Evolutionary conservation across 30 jellyfish, hydroid and myxozoan genomes (phyloP).

Genomic region (Turritopsis dohrnii): DNA sequence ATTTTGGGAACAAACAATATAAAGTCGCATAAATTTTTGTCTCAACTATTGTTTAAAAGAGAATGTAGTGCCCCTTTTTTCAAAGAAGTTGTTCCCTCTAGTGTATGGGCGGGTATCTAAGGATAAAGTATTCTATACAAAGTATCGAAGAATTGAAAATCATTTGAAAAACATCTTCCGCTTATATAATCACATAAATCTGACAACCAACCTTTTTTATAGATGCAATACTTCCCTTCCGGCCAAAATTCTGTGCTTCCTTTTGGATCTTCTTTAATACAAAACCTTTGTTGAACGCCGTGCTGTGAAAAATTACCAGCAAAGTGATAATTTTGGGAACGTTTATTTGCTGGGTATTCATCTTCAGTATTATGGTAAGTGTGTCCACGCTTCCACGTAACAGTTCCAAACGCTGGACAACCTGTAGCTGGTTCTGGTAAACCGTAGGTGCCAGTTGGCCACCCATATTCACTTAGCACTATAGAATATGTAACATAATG

Average conservation of each 20-base stretch:
- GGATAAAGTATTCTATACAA: no score
- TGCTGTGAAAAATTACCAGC: slow-evolving; percentile 99
- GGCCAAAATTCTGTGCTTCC: slow-evolving; percentile 94
- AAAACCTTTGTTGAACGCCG: slow-evolving; percentile 94
- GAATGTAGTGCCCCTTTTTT: no score
- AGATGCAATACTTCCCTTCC: slow-evolving; percentile 89
- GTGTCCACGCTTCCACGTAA: slow-evolving; percentile 79
- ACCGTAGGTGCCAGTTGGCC: slow-evolving; percentile 99
- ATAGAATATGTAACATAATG: no score
- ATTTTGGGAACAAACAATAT: no score
- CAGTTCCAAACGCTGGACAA: slow-evolving; percentile 68
- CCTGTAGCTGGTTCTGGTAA: slow-evolving; percentile 93
- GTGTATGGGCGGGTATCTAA: no score
- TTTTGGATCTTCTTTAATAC: slow-evolving; percentile 65
- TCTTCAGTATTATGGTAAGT: slow-evolving; percentile 95
- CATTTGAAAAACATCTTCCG: background rate
- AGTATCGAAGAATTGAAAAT: no score
- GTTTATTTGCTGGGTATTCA: slow-evolving; percentile 83
- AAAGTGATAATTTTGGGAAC: slow-evolving; percentile 89
- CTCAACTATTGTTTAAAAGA: no score
- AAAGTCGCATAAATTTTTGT: no score
- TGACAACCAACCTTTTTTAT: slow-evolving; percentile 67
- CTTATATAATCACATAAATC: background rate
- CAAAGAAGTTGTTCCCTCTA: no score
- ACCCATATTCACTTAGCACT: slow-evolving; percentile 61